These are phyloP conservation scores for Timema podura DNA, from an alignment of 2,888 invertebrate species.

Conservation along the genomic window DNA sequence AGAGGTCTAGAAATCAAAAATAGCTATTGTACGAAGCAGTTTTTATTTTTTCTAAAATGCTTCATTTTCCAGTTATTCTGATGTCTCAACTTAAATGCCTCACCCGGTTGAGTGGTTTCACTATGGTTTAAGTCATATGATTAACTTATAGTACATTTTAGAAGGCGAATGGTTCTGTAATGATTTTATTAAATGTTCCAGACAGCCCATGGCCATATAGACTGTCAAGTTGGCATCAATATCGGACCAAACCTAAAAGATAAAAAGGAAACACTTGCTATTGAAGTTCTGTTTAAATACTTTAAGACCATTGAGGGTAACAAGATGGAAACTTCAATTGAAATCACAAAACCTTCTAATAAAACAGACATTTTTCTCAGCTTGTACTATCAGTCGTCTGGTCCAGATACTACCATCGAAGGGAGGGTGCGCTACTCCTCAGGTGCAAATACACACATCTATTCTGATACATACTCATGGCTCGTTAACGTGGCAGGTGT, in stretches of 20 bases:
- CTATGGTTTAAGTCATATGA: too few species aligned
- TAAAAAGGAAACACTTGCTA: conserved; percentile 57
- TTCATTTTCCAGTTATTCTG: too few species aligned
- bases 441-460: conserved; percentile 39
- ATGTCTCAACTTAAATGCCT: too few species aligned
- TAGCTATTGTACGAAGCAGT: not conserved
- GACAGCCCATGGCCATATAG: conserved; percentile 67
- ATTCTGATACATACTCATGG: too few species aligned
- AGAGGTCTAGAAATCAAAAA: not conserved
- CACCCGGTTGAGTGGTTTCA: too few species aligned
- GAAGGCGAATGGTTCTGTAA: too few species aligned
- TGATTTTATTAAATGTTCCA: conserved; percentile 42
- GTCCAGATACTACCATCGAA: conserved; percentile 52
- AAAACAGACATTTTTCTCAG: conserved; percentile 62
- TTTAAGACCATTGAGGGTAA: conserved; percentile 59
- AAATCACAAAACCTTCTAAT: conserved; percentile 60
- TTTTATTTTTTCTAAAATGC: too few species aligned
- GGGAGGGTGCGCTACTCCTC: conserved; percentile 54
- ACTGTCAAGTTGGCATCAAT: conserved; percentile 65
- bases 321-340: conserved; percentile 58
- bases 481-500: too few species aligned
- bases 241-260: conserved; percentile 56
- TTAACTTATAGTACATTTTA: too few species aligned
- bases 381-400: conserved; percentile 51
- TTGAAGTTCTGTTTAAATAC: conserved; percentile 57